phyloP scores from a whole-genome alignment of 2,797 vertebrate genomes.

The Echiichthys vipera region DNA sequence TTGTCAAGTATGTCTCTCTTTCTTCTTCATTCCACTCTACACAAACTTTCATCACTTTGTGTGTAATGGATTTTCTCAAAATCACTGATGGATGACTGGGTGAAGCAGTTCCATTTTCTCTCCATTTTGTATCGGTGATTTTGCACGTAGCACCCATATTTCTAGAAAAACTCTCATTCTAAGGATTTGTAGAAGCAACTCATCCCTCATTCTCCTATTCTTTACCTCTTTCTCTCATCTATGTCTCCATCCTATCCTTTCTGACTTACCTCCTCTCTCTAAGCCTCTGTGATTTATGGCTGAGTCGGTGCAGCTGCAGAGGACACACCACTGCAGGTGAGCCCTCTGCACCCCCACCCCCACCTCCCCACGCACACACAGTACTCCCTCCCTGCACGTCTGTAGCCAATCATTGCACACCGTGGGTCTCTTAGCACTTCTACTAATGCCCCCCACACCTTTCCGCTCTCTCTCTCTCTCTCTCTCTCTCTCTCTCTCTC shows the following conservation, averaged over 20 bases:
- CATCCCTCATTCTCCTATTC: conserved; percentile 8
- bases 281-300: conserved; percentile 66
- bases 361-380: too few relatives aligned
- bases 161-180: conserved; percentile 4
- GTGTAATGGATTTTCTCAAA: conserved; percentile 46
- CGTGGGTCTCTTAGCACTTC: conserved; percentile 58
- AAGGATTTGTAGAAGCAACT: conserved; percentile 22
- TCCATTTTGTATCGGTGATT: conserved; percentile 8
- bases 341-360: conserved; percentile 40
- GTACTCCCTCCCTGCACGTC: conserved; percentile 33
- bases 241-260: conserved; percentile 27
- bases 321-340: conserved; percentile 75
- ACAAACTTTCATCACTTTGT: conserved; percentile 49
- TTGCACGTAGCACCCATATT: conserved; percentile 15
- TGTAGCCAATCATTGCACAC: conserved; percentile 70
- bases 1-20: conserved; percentile 9
- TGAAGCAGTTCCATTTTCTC: conserved; percentile 34
- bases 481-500: conserved; percentile 37
- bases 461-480: conserved; percentile 48
- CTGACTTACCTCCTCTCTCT: conserved; percentile 29
- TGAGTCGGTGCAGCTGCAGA: conserved; percentile 55
- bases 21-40: conserved; percentile 27
- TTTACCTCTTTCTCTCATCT: conserved; percentile 13
- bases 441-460: conserved; percentile 55
- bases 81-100: conserved; percentile 39